Conservation (phyloP, 2,797 vertebrate genomes). For the Cyprinodon diabolis region DNA sequence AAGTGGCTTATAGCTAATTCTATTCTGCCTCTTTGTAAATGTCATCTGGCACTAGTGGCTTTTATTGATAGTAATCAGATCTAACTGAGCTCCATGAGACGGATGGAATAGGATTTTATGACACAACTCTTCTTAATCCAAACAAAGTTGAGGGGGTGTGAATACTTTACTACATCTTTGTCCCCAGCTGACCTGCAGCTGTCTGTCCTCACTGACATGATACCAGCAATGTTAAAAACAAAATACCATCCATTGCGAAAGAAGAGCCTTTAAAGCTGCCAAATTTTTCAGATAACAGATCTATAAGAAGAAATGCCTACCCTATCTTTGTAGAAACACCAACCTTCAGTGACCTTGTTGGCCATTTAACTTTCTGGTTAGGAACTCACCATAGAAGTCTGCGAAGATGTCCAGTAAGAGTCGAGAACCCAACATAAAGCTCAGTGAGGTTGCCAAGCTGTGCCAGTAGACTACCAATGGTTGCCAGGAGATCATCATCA, state of each 20-base stretch:
- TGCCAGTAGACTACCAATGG: slow-evolving; percentile 85
- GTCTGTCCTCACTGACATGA: slow-evolving; percentile 35
- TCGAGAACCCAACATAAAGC: slow-evolving; percentile 89
- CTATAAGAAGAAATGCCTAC: not conserved
- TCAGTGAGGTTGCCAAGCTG: slow-evolving; percentile 83
- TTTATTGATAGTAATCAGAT: not conserved
- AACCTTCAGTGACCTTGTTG: not conserved
- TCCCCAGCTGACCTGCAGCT: slow-evolving; percentile 42
- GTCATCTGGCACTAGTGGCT: not conserved
- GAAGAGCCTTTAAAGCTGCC: slow-evolving; percentile 9
- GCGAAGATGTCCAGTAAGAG: slow-evolving; percentile 88
- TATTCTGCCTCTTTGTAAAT: not conserved
- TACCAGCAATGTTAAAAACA: slow-evolving; percentile 47
- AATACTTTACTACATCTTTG: not conserved
- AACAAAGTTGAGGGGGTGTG: not conserved
- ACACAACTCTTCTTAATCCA: not conserved
- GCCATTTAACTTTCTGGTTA: not conserved
- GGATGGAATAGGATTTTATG: not conserved
- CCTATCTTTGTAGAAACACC: not conserved
- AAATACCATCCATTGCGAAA: slow-evolving; percentile 35
- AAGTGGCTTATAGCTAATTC: not conserved
- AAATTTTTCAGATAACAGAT: not conserved
- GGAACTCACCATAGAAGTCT: slow-evolving; percentile 86
- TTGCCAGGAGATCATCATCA: slow-evolving; percentile 76
- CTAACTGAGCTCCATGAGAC: not conserved